Conservation (phyloP, 2,888 invertebrate genomes). For the Conomelus anceps region DNA sequence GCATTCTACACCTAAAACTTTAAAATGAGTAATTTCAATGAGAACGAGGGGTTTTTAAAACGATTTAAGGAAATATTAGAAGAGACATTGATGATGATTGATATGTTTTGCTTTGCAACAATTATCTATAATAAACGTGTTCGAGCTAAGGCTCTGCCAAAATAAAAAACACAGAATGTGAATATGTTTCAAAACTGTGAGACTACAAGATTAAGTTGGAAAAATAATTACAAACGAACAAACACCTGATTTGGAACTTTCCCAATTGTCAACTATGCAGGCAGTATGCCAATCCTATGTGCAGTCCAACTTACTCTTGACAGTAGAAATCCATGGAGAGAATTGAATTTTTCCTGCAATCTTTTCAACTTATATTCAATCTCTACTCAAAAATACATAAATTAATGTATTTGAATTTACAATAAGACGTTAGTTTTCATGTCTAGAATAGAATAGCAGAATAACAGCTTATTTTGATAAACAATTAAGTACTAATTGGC, state of each 20-base stretch:
- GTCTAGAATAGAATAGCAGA: no score
- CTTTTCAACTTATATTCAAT: background rate
- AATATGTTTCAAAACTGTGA: background rate
- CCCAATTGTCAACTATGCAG: background rate
- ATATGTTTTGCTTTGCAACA: background rate
- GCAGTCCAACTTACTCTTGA: background rate
- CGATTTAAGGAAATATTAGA: background rate
- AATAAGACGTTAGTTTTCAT: no score
- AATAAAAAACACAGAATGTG: no score
- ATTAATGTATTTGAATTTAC: no score
- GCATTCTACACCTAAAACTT: background rate
- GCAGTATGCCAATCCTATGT: background rate
- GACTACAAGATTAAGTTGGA: no score
- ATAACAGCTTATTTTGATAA: no score
- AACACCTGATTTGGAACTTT: background rate
- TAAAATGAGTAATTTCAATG: background rate
- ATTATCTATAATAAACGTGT: background rate
- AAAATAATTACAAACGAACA: background rate
- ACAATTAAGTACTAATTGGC: no score
- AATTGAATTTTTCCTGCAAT: background rate
- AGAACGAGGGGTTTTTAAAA: background rate
- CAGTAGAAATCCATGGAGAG: background rate
- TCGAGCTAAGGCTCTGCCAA: background rate
- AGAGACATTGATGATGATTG: background rate
- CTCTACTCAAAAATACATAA: background rate